These are phyloP conservation scores for Cyclura pinguis DNA, from an alignment of 2,797 vertebrate species.

Conservation along the genomic window DNA sequence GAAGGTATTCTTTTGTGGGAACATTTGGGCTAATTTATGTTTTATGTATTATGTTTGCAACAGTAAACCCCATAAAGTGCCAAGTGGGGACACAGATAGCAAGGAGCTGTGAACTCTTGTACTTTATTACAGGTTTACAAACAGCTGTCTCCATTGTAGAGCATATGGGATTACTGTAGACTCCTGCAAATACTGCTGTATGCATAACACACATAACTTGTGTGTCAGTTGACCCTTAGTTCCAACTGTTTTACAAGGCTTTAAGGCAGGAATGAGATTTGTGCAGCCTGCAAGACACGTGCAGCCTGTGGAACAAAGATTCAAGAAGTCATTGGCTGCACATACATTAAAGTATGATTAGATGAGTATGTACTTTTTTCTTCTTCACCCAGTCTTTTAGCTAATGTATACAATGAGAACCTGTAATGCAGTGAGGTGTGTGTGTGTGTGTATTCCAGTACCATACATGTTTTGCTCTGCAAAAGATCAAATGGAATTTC, in stretches of 20 bases:
- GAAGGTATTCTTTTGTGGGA: background rate
- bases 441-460: background rate
- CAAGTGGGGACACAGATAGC: background rate
- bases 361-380: background rate
- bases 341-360: background rate
- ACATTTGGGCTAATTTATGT: background rate
- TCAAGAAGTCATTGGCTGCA: background rate
- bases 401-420: background rate
- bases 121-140: background rate
- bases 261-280: background rate
- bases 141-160: background rate
- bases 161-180: background rate
- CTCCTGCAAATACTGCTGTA: background rate
- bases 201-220: background rate
- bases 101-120: background rate
- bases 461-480: background rate
- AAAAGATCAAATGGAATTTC: slow-evolving; percentile 2
- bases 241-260: background rate
- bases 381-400: background rate
- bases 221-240: background rate
- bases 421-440: background rate
- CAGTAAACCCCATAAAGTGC: background rate
- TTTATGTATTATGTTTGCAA: slow-evolving; percentile 3
- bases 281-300: background rate
- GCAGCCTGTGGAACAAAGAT: background rate